Evolutionary conservation across 1,140 invertebrate genomes (phyloP).

Genomic region (Drosophila ironensis): DNA sequence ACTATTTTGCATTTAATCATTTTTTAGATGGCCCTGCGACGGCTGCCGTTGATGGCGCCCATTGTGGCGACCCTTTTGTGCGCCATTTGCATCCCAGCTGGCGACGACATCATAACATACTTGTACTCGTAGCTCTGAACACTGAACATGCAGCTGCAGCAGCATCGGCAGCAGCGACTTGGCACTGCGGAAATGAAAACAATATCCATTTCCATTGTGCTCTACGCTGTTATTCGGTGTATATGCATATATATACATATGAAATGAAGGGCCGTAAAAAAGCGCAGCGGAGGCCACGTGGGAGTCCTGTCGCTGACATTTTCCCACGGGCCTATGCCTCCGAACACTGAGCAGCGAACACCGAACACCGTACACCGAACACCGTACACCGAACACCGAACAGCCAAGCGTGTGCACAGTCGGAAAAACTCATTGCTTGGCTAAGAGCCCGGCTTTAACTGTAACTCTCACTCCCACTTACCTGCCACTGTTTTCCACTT

Average conservation of each 20-base stretch:
- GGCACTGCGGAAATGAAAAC: slow-evolving; percentile 73
- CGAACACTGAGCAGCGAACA: too few relatives aligned
- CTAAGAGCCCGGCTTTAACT: slow-evolving; percentile 20
- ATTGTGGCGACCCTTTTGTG: slow-evolving; percentile 70
- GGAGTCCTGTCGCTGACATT: slow-evolving; percentile 59
- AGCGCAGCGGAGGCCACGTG: slow-evolving; percentile 60
- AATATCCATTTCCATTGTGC: slow-evolving; percentile 80
- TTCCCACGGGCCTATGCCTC: slow-evolving; percentile 22
- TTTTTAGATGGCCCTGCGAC: slow-evolving; percentile 38
- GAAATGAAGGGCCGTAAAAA: slow-evolving; percentile 38
- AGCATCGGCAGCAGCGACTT: slow-evolving; percentile 10
- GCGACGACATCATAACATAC: slow-evolving; percentile 51
- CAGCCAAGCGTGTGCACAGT: not conserved
- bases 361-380: too few relatives aligned
- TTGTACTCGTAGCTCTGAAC: not conserved
- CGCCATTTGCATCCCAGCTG: slow-evolving; percentile 63
- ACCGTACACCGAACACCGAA: not conserved
- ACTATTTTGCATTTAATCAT: slow-evolving; percentile 72
- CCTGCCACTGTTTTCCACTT: slow-evolving; percentile 7
- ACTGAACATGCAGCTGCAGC: too few relatives aligned
- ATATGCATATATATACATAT: slow-evolving; percentile 18
- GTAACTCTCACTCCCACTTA: slow-evolving; percentile 29
- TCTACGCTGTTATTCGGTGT: slow-evolving; percentile 61
- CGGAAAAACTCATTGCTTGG: not conserved
- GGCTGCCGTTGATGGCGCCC: slow-evolving; percentile 56